These are phyloP conservation scores for Cartodere bifasciata DNA, from an alignment of 2,888 invertebrate species.

Conservation along the genomic window DNA sequence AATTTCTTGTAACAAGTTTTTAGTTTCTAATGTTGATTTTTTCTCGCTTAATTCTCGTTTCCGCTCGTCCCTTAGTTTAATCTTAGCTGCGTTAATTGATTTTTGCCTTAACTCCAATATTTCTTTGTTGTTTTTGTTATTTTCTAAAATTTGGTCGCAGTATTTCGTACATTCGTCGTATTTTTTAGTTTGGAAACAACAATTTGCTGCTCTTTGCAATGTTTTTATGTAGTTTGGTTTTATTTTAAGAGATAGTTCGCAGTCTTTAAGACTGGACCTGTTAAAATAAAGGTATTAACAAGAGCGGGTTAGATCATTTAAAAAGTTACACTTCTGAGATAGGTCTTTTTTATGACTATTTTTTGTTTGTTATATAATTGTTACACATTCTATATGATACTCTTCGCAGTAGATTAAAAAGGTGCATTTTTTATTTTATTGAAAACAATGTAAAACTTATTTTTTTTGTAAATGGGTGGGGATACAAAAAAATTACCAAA, in stretches of 20 bases:
- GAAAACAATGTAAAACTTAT: too few species aligned
- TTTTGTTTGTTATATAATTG: too few species aligned
- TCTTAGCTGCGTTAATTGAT: conserved; percentile 40
- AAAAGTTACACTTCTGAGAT: too few species aligned
- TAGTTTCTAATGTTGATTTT: conserved; percentile 35
- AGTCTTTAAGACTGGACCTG: conserved; percentile 66
- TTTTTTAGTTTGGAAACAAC: conserved; percentile 51
- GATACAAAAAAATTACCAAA: too few species aligned
- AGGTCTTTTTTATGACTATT: too few species aligned
- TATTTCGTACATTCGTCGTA: conserved; percentile 59
- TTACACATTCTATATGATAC: too few species aligned
- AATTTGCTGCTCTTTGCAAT: conserved; percentile 58
- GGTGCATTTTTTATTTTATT: too few species aligned
- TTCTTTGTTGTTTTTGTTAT: conserved; percentile 43
- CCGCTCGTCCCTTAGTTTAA: conserved; percentile 41
- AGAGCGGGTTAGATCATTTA: too few species aligned
- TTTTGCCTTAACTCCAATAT: conserved; percentile 41
- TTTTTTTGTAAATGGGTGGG: too few species aligned
- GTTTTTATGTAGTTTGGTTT: conserved; percentile 71
- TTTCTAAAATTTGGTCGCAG: conserved; percentile 54
- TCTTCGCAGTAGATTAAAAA: too few species aligned
- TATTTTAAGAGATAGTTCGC: conserved; percentile 61
- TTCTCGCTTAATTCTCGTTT: conserved; percentile 37
- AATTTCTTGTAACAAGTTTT: conserved; percentile 36
- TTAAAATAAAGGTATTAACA: conserved; percentile 3